phyloP scores from a whole-genome alignment of 2,113 vertebrate species.

The Turnix velox region DNA sequence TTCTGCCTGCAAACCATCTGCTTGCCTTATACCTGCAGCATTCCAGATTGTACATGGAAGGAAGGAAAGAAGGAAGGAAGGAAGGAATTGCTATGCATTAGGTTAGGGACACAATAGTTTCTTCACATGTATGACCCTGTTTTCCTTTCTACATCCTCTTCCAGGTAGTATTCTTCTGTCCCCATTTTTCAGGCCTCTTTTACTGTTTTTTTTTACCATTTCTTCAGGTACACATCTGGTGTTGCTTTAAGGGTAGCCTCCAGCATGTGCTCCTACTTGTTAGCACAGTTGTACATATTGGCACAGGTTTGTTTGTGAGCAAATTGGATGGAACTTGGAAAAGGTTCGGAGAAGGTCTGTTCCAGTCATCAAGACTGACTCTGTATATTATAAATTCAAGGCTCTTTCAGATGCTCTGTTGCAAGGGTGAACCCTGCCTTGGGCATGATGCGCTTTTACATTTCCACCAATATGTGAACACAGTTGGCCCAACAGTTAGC shows the following conservation, averaged over 20 bases:
- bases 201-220: neutral
- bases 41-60: neutral
- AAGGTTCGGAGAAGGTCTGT: neutral
- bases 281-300: neutral
- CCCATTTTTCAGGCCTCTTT: neutral
- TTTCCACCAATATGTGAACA: neutral
- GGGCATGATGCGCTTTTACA: neutral
- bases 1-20: slow-evolving; percentile 12
- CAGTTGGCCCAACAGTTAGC: neutral
- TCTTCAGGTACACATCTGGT: neutral
- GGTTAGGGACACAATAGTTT: neutral
- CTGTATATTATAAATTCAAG: neutral
- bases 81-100: neutral
- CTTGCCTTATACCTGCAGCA: neutral
- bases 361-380: neutral
- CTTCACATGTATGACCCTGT: fast-evolving
- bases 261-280: neutral
- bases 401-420: neutral
- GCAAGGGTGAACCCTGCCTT: neutral
- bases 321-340: neutral
- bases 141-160: neutral
- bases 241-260: neutral
- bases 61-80: neutral
- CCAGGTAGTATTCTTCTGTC: neutral
- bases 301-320: neutral